phyloP scores from a whole-genome alignment of 2,888 invertebrate genomes.

The Agriopis marginaria region DNA sequence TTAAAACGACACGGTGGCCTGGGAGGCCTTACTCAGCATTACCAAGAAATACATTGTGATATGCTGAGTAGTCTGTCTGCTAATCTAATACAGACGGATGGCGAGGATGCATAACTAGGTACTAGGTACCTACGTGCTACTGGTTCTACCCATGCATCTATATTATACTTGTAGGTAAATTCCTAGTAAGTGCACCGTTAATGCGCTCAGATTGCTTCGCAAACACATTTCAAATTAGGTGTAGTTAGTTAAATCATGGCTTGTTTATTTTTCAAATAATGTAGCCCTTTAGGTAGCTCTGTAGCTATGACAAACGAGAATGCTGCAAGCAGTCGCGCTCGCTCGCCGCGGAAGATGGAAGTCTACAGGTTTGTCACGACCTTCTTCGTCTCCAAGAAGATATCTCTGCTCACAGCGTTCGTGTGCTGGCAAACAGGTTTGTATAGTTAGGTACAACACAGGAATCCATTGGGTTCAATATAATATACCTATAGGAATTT shows the following conservation, averaged over 20 bases:
- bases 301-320: background rate
- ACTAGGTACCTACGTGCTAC: no score
- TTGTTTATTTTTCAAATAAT: background rate
- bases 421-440: conserved; percentile 71
- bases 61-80: no score
- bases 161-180: no score
- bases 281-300: background rate
- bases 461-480: no score
- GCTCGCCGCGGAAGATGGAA: conserved; percentile 52
- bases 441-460: background rate
- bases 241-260: background rate
- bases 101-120: no score
- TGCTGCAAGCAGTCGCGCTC: background rate
- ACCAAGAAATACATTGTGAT: no score
- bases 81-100: no score
- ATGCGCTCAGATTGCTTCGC: background rate
- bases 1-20: no score
- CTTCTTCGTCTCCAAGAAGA: conserved; percentile 65
- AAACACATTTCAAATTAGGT: background rate
- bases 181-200: background rate
- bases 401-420: conserved; percentile 65
- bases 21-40: no score
- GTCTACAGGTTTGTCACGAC: conserved; percentile 55
- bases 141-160: no score
- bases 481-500: no score